A percentile compares a stretch with the other conserved stretches of the same genome.
These are phyloP conservation scores for Pammene aurita DNA, from an alignment of 2,888 invertebrate genomes.

Conservation along the genomic window DNA sequence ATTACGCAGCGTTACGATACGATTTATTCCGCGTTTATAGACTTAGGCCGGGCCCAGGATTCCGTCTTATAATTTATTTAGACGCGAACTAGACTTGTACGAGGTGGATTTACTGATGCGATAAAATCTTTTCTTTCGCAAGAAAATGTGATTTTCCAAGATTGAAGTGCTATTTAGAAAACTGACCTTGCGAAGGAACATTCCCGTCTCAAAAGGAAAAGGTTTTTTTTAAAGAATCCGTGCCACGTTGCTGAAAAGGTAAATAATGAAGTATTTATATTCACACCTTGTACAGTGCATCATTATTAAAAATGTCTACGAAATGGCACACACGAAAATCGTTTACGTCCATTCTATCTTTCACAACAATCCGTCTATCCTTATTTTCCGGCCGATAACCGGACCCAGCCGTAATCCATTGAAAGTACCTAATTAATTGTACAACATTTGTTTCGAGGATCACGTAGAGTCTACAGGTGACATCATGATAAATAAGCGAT, in stretches of 20 bases:
- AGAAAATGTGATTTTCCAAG: conserved; percentile 33
- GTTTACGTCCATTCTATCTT: conserved; percentile 49
- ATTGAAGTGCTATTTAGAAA: conserved; percentile 21
- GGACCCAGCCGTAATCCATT: conserved; percentile 64
- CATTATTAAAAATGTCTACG: neutral
- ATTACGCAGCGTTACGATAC: conserved; percentile 75
- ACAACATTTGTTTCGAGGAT: conserved; percentile 68
- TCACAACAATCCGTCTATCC: conserved; percentile 63
- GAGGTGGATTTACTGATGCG: conserved; percentile 66
- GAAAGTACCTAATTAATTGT: conserved; percentile 75
- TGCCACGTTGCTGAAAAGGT: too few relatives aligned
- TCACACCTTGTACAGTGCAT: neutral
- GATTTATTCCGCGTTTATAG: conserved; percentile 79
- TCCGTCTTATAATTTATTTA: conserved; percentile 64
- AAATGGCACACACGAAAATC: conserved; percentile 29
- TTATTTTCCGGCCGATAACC: conserved; percentile 73
- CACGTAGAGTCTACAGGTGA: conserved; percentile 69
- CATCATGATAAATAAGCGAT: conserved; percentile 64
- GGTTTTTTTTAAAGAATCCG: neutral
- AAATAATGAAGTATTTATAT: neutral
- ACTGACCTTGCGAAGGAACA: conserved; percentile 15
- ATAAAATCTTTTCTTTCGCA: conserved; percentile 55
- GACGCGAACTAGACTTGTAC: conserved; percentile 71
- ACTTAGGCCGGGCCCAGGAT: conserved; percentile 66
- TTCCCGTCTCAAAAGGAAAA: conserved; percentile 18